These are phyloP conservation scores for Coelopa frigida DNA, from an alignment of 1,140 invertebrate species.

Conservation along the genomic window DNA sequence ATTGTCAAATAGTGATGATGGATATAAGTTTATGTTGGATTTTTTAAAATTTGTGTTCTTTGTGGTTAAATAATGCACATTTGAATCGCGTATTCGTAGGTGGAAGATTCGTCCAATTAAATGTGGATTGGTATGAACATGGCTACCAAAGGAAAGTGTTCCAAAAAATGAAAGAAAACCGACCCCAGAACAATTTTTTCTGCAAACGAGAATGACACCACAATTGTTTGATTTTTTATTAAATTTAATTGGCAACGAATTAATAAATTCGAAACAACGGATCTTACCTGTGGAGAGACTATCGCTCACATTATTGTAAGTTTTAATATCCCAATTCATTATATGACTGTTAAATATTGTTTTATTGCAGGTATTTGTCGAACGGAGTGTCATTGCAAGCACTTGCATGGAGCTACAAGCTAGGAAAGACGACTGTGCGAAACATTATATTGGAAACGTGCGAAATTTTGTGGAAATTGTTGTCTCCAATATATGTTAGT, in stretches of 20 bases:
- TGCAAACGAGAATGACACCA: neutral
- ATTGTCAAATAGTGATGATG: too few relatives aligned
- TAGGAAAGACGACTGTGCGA: constrained; percentile 24
- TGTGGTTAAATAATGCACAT: too few relatives aligned
- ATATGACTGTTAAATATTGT: too few relatives aligned
- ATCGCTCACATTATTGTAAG: too few relatives aligned
- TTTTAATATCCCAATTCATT: too few relatives aligned
- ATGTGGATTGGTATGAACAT: neutral
- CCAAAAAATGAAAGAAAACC: neutral
- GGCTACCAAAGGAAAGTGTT: neutral
- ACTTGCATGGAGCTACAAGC: constrained; percentile 6
- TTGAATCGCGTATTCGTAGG: too few relatives aligned
- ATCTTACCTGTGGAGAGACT: too few relatives aligned
- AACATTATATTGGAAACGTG: constrained; percentile 30
- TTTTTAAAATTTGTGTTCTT: too few relatives aligned
- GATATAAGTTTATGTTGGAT: too few relatives aligned
- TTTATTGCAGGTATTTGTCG: neutral
- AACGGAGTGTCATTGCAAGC: neutral
- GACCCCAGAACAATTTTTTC: neutral
- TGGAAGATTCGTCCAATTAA: neutral
- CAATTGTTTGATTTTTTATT: neutral
- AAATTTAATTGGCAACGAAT: neutral
- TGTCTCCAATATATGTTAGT: constrained; percentile 24
- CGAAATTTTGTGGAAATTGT: constrained; percentile 21
- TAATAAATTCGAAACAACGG: too few relatives aligned